Percentiles rank a stretch among this genome's conserved stretches.
Conservation (phyloP, 2,888 invertebrate species). For the Netelia virgata region DNA sequence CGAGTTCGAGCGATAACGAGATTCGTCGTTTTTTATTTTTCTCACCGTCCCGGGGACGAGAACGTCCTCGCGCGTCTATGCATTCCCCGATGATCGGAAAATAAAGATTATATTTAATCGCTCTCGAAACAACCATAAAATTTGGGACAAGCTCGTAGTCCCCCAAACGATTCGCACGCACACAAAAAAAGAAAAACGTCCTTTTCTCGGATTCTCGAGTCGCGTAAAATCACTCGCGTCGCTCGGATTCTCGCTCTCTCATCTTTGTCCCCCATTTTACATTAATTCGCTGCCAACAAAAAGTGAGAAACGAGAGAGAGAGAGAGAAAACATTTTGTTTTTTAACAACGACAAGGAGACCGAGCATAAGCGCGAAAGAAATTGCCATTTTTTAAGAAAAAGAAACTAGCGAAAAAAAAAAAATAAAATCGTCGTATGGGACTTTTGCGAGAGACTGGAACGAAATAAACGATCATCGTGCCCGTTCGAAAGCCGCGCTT, state of each 20-base stretch:
- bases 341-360: conserved; percentile 16
- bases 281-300: conserved; percentile 23
- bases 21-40: conserved; percentile 24
- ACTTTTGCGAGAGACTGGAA: conserved; percentile 32
- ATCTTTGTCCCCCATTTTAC: conserved; percentile 39
- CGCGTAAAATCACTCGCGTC: not conserved
- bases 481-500: conserved; percentile 3
- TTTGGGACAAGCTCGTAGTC: not conserved
- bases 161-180: conserved; percentile 39
- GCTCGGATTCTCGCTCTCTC: conserved; percentile 22
- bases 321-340: conserved; percentile 10
- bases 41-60: too few relatives aligned
- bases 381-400: conserved; percentile 24
- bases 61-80: conserved; percentile 23
- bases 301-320: conserved; percentile 2
- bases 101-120: conserved; percentile 26
- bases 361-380: not conserved
- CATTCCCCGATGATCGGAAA: conserved; percentile 57
- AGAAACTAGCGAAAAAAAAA: conserved; percentile 31
- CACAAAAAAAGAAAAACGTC: conserved; percentile 57
- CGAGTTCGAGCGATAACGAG: not conserved
- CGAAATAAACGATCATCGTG: conserved; percentile 35
- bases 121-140: conserved; percentile 20
- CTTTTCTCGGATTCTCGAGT: conserved; percentile 40
- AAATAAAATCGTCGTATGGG: conserved; percentile 19